Evolutionary conservation across 2,888 invertebrate genomes (phyloP).

Genomic region (Andrena camellia): DNA sequence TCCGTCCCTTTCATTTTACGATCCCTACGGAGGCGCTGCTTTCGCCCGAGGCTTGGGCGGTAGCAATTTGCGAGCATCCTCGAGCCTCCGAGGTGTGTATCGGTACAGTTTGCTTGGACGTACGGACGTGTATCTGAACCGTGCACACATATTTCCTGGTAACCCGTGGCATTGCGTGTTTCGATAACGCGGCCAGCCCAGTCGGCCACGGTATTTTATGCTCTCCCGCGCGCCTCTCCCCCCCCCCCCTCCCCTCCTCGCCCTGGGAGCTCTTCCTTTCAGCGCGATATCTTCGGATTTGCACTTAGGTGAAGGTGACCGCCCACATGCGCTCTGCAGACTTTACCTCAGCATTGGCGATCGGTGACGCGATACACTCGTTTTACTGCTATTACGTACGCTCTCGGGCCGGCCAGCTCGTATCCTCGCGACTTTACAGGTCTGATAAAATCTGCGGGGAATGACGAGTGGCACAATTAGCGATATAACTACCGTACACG

Average conservation of each 20-base stretch:
- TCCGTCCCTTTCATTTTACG: neutral
- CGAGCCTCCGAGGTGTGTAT: conserved; percentile 32
- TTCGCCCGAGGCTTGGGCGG: conserved; percentile 20
- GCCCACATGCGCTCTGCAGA: conserved; percentile 58
- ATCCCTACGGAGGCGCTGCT: neutral
- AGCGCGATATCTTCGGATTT: conserved; percentile 73
- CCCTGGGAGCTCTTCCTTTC: conserved; percentile 72
- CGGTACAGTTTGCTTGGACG: conserved; percentile 31
- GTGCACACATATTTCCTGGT: conserved; percentile 69
- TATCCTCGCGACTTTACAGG: conserved; percentile 45
- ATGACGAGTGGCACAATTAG: conserved; percentile 57
- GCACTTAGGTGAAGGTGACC: conserved; percentile 71
- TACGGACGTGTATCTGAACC: conserved; percentile 56
- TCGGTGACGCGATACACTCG: conserved; percentile 64
- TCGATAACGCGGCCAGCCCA: conserved; percentile 79
- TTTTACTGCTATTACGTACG: conserved; percentile 64
- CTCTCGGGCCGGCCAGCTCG: conserved; percentile 23
- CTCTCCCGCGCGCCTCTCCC: conserved; percentile 76
- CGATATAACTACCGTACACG: conserved; percentile 15
- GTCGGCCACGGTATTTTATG: conserved; percentile 80
- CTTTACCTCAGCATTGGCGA: conserved; percentile 50
- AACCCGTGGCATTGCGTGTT: conserved; percentile 83
- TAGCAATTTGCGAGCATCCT: conserved; percentile 56
- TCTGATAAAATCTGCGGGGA: conserved; percentile 58
- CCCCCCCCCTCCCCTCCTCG: conserved; percentile 66